Conservation (phyloP, 1,140 invertebrate species). For the Lepidurus packardi region DNA sequence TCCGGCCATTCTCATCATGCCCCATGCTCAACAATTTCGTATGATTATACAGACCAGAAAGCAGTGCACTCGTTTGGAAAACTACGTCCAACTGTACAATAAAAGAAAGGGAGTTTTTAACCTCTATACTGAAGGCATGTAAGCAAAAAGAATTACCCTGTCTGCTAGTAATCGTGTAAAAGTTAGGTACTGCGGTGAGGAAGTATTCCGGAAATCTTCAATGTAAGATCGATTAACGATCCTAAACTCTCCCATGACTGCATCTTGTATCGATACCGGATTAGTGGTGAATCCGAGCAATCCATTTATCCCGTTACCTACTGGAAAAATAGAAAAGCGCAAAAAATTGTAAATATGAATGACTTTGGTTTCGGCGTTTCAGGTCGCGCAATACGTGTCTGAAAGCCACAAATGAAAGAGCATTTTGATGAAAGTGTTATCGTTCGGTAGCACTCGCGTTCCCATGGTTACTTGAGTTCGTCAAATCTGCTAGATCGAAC, state of each 20-base stretch:
- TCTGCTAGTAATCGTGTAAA: constrained; percentile 10
- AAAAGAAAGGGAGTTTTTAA: not conserved
- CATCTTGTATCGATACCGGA: not conserved
- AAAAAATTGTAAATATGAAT: not conserved
- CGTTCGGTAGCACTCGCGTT: not conserved
- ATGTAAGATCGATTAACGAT: not conserved
- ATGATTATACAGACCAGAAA: constrained; percentile 28
- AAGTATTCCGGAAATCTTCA: not conserved
- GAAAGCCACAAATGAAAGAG: not conserved
- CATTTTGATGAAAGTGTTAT: constrained; percentile 5
- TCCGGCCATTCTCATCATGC: not conserved
- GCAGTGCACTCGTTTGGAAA: constrained; percentile 26
- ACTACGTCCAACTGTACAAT: not conserved
- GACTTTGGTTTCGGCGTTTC: not conserved
- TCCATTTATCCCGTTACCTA: not conserved
- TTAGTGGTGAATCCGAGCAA: not conserved
- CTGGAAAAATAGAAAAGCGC: not conserved
- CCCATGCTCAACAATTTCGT: not conserved
- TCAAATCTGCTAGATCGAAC: constrained; percentile 1
- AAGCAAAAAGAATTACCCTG: not conserved
- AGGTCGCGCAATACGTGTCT: not conserved
- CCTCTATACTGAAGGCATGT: too few relatives aligned
- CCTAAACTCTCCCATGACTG: not conserved
- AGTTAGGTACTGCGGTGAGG: not conserved
- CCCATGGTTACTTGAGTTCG: constrained; percentile 4